Conservation (phyloP, 1,140 invertebrate genomes). For the Eciton burchellii region DNA sequence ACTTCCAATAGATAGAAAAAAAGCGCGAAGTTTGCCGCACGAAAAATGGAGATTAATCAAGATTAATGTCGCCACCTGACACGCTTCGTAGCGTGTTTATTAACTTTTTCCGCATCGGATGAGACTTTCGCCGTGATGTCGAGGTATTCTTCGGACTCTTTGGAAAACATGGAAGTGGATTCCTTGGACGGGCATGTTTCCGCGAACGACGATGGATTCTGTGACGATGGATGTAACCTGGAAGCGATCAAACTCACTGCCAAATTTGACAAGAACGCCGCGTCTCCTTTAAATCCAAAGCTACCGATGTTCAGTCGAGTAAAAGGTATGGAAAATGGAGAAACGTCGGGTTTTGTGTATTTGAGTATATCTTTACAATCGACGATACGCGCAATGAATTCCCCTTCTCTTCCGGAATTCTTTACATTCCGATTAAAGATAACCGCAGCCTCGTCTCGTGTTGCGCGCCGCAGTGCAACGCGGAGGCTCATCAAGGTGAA, state of each 20-base stretch:
- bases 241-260: not conserved
- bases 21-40: slow-evolving; percentile 38
- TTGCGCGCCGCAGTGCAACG: too few species aligned
- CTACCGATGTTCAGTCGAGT: not conserved
- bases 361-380: too few species aligned
- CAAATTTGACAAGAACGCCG: slow-evolving; percentile 2
- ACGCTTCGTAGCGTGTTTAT: slow-evolving; percentile 8
- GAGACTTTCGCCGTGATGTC: slow-evolving; percentile 67
- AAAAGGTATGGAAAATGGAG: slow-evolving; percentile 7
- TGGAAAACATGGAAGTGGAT: slow-evolving; percentile 62
- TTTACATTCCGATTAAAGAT: too few species aligned
- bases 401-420: too few species aligned
- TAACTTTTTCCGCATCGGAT: slow-evolving; percentile 24
- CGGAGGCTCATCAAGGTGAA: too few species aligned
- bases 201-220: not conserved
- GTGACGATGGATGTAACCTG: slow-evolving; percentile 12
- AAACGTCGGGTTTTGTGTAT: not conserved
- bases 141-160: slow-evolving; percentile 72
- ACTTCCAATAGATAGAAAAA: slow-evolving; percentile 29
- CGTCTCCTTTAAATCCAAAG: slow-evolving; percentile 10
- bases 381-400: too few species aligned
- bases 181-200: not conserved
- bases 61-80: slow-evolving; percentile 28
- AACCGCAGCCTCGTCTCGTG: too few species aligned
- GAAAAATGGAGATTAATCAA: slow-evolving; percentile 34